Base-by-base conservation (phyloP, 92 coral and sea anemone species). In the Desmophyllum pertusum region DNA sequence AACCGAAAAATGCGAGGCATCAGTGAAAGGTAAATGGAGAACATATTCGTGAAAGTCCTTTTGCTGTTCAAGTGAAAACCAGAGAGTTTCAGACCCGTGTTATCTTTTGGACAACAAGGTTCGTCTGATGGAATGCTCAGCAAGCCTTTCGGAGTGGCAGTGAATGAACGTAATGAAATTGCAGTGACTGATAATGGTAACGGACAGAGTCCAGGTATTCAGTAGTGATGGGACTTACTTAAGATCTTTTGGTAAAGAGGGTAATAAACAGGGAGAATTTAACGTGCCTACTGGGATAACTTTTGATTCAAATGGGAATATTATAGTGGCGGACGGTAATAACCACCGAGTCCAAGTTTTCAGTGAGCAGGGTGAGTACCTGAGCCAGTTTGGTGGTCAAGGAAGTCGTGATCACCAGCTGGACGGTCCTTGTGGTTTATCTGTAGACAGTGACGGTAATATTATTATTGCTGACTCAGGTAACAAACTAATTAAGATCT, bases 401-500 rank as follows among this genome's bases (percentile, higher is more conserved):
- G 91, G 87, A 21, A 68, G 57, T 38, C 83, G 25, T 1, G 62
- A 70, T 53, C 69, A 76, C 19, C 84, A 77, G 35, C 62, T 83
- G 6, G 25, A 35, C 8, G 9, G 14, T 59, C 88, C 91, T 27
- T 50, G 23, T 3, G 91, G 91, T 27, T 29, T 88, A 70, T 70
- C 88, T 8, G 4, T 83, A 0, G 91, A 88, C 35, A 36, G 35
- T 1, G 55, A 83, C 30, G 84, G 88, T 0, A 83, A 88, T 17
- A 29, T 77, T 13, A 30, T 88, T 46, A 80, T 88, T 43, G 72
- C 88, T 19, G 91, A 88, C 68, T 15, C 69, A 2, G 57, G 50
- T 11, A 76, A 83, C 48, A 83, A 83, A 80, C 46, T 59, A 21
- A 59, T 88, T 53, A 80, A 88, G 70, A 70, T 71, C 10, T 88